phyloP scores from a whole-genome alignment of 2,113 vertebrate species.

The Dicerorhinus sumatrensis region DNA sequence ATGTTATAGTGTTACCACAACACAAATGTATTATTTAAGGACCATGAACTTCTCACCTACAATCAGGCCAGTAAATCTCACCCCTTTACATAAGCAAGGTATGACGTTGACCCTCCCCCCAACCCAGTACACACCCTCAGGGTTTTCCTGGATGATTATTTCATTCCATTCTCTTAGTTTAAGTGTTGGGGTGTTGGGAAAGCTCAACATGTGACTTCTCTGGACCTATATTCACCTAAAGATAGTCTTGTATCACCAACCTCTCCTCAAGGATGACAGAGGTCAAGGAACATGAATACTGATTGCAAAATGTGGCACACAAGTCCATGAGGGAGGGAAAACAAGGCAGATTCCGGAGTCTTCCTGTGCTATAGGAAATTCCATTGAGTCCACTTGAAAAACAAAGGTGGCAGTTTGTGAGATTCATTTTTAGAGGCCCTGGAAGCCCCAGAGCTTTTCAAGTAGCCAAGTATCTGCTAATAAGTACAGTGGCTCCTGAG shows the following conservation, averaged over 20 bases:
- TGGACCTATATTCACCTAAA: neutral
- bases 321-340: neutral
- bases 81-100: neutral
- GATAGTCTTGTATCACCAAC: neutral
- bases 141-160: neutral
- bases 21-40: neutral
- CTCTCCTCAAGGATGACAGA: neutral
- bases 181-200: neutral
- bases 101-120: neutral
- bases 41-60: neutral
- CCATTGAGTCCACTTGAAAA: neutral
- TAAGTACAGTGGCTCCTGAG: neutral
- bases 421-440: conserved; percentile 4
- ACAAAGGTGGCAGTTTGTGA: neutral
- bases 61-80: neutral
- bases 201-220: conserved; percentile 23
- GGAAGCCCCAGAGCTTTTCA: conserved; percentile 5
- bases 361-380: conserved; percentile 31
- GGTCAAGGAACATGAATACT: conserved; percentile 38
- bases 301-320: neutral
- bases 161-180: conserved; percentile 29
- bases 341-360: neutral
- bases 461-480: conserved; percentile 1
- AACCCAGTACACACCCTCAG: neutral
- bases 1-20: neutral